Conservation (phyloP, 1,140 invertebrate genomes). For the Drosophila saltans region DNA sequence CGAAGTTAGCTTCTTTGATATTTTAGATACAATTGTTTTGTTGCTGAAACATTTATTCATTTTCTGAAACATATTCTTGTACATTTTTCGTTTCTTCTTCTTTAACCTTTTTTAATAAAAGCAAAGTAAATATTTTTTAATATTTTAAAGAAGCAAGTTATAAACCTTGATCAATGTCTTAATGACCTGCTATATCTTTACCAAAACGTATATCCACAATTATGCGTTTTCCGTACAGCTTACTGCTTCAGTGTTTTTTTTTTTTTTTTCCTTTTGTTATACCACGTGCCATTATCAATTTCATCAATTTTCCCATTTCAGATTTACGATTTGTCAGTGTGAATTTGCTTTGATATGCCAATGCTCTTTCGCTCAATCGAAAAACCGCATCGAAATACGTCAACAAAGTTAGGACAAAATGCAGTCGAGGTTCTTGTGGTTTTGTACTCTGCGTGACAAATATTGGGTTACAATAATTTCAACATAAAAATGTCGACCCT, state of each 20-base stretch:
- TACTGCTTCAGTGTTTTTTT: neutral
- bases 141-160: too few relatives aligned
- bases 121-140: too few relatives aligned
- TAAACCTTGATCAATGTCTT: too few relatives aligned
- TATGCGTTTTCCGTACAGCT: neutral
- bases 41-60: too few relatives aligned
- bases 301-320: conserved; percentile 14
- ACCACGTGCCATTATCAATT: conserved; percentile 23
- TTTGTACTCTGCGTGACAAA: conserved; percentile 27
- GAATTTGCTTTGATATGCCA: conserved; percentile 12
- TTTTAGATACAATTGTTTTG: too few relatives aligned
- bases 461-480: conserved; percentile 79
- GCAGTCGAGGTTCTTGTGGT: conserved; percentile 71
- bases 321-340: conserved; percentile 12
- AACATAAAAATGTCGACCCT: conserved; percentile 79
- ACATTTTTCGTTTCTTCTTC: too few relatives aligned
- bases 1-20: too few relatives aligned
- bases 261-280: neutral
- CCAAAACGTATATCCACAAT: neutral
- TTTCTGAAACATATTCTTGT: too few relatives aligned
- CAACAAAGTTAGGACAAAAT: conserved; percentile 80
- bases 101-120: too few relatives aligned
- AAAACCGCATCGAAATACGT: conserved; percentile 52
- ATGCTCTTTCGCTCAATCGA: conserved; percentile 14
- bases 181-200: neutral